phyloP scores from a whole-genome alignment of 2,113 vertebrate genomes.

The Crotalus tigris region DNA sequence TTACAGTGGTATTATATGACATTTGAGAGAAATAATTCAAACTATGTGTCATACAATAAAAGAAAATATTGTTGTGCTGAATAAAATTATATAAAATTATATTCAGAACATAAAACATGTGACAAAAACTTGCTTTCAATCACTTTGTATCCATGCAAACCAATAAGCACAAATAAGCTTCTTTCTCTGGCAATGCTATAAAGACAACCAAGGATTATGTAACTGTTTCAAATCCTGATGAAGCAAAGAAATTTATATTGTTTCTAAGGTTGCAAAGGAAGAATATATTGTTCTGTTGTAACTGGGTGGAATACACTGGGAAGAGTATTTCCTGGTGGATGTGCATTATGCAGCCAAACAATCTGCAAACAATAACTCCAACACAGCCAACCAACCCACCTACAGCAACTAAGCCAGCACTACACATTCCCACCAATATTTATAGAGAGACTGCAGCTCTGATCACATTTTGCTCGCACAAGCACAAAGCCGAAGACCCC shows the following conservation, averaged over 20 bases:
- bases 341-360: neutral
- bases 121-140: neutral
- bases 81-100: constrained; percentile 12
- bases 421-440: too few species aligned
- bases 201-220: constrained; percentile 24
- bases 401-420: too few species aligned
- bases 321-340: constrained; percentile 15
- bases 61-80: neutral
- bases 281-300: constrained; percentile 22
- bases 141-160: constrained; percentile 1
- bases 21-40: accelerated
- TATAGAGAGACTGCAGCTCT: too few species aligned
- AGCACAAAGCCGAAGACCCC: too few species aligned
- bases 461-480: too few species aligned
- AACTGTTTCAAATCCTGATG: constrained; percentile 40
- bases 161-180: constrained; percentile 10
- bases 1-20: constrained; percentile 8
- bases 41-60: neutral
- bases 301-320: constrained; percentile 7
- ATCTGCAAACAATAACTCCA: too few species aligned
- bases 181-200: constrained; percentile 11
- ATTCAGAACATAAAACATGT: constrained; percentile 9
- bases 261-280: constrained; percentile 14
- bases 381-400: too few species aligned
- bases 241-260: constrained; percentile 44